phyloP scores from a whole-genome alignment of 35 echinoderm and acorn worm genomes.

The Anneissia japonica region DNA sequence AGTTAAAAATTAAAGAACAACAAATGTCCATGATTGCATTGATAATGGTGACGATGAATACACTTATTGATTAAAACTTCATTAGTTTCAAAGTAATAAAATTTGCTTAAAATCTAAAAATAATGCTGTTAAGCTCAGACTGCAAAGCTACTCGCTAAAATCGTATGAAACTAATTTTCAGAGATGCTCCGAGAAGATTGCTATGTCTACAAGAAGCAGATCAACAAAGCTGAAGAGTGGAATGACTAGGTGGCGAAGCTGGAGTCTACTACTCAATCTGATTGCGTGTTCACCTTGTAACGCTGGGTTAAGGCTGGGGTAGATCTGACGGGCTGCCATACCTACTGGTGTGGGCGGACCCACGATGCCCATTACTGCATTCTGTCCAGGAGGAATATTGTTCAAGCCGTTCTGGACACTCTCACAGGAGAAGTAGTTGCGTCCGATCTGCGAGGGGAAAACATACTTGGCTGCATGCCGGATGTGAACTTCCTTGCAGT shows the following conservation, averaged over 20 bases:
- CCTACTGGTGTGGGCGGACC: constrained; percentile 95
- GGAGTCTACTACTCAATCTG: neutral
- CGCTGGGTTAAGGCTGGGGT: constrained; percentile 21
- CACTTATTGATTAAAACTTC: too few relatives aligned
- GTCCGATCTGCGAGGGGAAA: constrained; percentile 62
- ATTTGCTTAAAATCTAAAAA: too few relatives aligned
- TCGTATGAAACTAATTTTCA: too few relatives aligned
- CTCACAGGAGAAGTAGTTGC: constrained; percentile 71
- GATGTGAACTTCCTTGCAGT: constrained; percentile 92
- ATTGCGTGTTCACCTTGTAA: constrained; percentile 9
- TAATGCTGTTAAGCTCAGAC: too few relatives aligned
- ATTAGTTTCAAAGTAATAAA: too few relatives aligned
- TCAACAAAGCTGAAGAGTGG: neutral
- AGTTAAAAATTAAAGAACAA: too few relatives aligned
- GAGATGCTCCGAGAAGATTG: neutral
- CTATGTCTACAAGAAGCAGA: neutral
- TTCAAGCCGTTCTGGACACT: constrained; percentile 27
- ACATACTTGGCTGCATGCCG: constrained; percentile 64
- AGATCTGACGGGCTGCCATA: constrained; percentile 80
- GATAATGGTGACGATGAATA: too few relatives aligned
- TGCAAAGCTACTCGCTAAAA: too few relatives aligned
- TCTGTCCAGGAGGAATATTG: constrained; percentile 32
- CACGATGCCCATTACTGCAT: constrained; percentile 96
- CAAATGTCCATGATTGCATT: too few relatives aligned
- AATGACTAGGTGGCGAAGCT: neutral